phyloP scores from a whole-genome alignment of 2,888 invertebrate genomes.

The Calliphora vomitoria region DNA sequence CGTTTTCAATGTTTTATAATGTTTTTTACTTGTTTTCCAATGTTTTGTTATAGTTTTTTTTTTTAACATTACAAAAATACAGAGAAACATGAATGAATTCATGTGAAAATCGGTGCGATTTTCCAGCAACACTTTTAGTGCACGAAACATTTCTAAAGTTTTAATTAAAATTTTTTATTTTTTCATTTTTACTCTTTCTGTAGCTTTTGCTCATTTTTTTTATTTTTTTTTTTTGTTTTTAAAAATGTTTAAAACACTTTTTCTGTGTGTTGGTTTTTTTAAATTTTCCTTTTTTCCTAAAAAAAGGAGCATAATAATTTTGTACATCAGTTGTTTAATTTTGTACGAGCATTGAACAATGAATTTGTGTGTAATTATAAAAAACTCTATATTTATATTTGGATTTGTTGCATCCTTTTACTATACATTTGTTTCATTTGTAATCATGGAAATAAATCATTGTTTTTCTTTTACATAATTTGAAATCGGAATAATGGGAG shows the following conservation, averaged over 20 bases:
- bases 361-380: background rate
- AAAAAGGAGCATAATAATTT: slow-evolving; percentile 3
- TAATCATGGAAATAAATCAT: background rate
- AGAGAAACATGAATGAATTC: background rate
- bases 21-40: background rate
- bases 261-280: background rate
- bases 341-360: slow-evolving; percentile 3
- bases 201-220: background rate
- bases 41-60: background rate
- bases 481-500: background rate
- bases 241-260: background rate
- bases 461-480: background rate
- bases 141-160: slow-evolving; percentile 26
- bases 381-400: background rate
- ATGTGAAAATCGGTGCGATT: background rate
- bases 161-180: slow-evolving; percentile 50
- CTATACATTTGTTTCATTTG: background rate
- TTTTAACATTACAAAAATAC: background rate
- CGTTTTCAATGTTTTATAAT: too few relatives aligned
- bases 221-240: background rate
- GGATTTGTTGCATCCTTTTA: background rate
- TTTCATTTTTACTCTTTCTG: background rate
- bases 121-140: background rate
- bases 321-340: background rate
- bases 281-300: background rate